Base-by-base conservation (phyloP, 37 sponge, comb jelly and placozoan species). In the Crambe crambe region DNA sequence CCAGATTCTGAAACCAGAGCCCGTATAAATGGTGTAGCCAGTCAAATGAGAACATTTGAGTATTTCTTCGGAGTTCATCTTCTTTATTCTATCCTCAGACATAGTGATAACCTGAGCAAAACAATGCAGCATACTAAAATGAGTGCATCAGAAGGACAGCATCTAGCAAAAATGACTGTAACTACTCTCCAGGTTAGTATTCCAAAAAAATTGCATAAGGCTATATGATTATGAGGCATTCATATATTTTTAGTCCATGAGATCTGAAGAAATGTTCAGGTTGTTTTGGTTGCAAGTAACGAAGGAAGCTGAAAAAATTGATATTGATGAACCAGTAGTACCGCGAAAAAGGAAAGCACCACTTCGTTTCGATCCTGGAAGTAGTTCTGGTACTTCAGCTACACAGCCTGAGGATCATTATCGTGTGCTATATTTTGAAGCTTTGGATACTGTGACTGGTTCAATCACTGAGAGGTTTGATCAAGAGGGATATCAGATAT, bases 321-420 rank as follows among this genome's bases (percentile, higher is more conserved):
- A 43, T 18, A 58, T 80, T 31, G 27, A 26, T 44, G 70, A 80
- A 42, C 70, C 80, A 69, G 56, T 43, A 30, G 42, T 81, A 2
- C 82, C 82, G 41, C 25, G 82, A 81, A 58, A 72, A 32, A 71
- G 82, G 29, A 81, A 72, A 22, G 82, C 65, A 30, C 82, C 82
- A 31, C 43, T 42, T 40, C 37, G 82, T 32, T 81, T 40, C 44
- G 82, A 81, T 38, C 43, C 72, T 21, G 82, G 82, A 22, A 58
- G n/a, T 29, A 58, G 76, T n/a, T n/a, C n/a, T n/a, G n/a, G n/a
- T n/a, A n/a, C n/a, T n/a, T n/a, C n/a, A n/a, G n/a, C n/a, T n/a
- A n/a, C n/a, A n/a, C n/a, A n/a, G n/a, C n/a, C n/a, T n/a, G n/a
- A n/a, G n/a, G n/a, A n/a, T n/a, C n/a, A n/a, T n/a, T n/a, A n/a